These are phyloP conservation scores for Drosophila funebris DNA, from an alignment of 1,140 invertebrate genomes.

Conservation along the genomic window DNA sequence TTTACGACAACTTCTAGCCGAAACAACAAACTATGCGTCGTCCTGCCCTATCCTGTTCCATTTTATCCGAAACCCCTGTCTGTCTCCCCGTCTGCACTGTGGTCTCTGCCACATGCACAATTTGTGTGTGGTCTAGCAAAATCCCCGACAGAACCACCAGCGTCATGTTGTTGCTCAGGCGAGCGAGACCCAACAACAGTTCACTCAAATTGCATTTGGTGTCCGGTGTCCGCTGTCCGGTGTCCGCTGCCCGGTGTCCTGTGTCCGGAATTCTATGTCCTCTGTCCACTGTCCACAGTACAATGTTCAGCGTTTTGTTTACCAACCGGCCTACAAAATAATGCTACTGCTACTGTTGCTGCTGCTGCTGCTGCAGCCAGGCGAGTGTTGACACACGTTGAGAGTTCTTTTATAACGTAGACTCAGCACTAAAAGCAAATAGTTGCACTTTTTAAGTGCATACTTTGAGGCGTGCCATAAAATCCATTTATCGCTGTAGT, in stretches of 20 bases:
- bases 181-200: constrained; percentile 72
- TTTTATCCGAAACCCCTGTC: constrained; percentile 1
- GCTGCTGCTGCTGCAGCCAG: background rate
- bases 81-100: constrained; percentile 15
- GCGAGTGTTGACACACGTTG: background rate
- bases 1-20: constrained; percentile 61
- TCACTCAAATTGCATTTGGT: constrained; percentile 78
- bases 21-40: constrained; percentile 58
- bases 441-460: constrained; percentile 43
- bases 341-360: background rate
- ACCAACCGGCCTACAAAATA: constrained; percentile 44
- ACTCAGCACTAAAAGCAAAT: constrained; percentile 23
- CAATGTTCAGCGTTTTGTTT: constrained; percentile 42
- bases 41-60: background rate
- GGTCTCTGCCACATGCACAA: constrained; percentile 65
- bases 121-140: constrained; percentile 49
- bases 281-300: background rate
- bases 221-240: constrained; percentile 37
- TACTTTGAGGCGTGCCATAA: constrained; percentile 24
- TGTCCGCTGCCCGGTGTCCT: constrained; percentile 23
- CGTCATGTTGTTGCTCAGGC: constrained; percentile 62
- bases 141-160: constrained; percentile 25
- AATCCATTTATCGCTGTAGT: background rate
- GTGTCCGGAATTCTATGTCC: background rate
- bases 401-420: constrained; percentile 13